Evolutionary conservation across 92 coral and sea anemone species (phyloP).

Genomic region (Epizoanthus rinbou): DNA sequence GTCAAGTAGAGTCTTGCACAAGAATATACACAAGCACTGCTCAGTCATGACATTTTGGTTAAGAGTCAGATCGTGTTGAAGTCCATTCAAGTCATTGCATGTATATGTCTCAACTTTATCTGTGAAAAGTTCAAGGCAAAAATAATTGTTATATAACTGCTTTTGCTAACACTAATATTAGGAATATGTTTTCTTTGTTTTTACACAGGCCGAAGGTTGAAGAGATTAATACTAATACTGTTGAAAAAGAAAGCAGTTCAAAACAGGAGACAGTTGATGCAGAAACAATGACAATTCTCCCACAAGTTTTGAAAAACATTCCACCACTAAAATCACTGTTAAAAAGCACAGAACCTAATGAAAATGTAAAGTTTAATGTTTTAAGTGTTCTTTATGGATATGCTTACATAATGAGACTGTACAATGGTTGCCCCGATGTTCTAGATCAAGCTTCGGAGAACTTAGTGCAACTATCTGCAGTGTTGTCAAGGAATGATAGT

Average conservation of each 20-base stretch:
- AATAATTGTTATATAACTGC: too few species aligned
- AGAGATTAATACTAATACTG: not conserved
- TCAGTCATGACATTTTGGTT: too few species aligned
- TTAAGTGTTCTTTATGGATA: conserved; percentile 84
- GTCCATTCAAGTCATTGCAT: too few species aligned
- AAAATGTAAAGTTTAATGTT: conserved; percentile 62
- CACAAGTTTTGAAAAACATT: conserved; percentile 56
- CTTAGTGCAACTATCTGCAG: conserved; percentile 71
- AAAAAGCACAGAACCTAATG: conserved; percentile 63
- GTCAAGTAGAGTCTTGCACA: too few species aligned
- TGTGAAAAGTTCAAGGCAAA: too few species aligned
- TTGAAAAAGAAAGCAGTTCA: not conserved
- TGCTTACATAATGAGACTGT: conserved; percentile 79
- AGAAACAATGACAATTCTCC: conserved; percentile 2
- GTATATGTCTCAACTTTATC: too few species aligned
- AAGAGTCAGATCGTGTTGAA: too few species aligned
- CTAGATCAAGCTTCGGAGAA: conserved; percentile 64
- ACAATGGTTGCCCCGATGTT: conserved; percentile 84
- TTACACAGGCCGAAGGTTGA: conserved; percentile 8
- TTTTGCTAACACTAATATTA: not conserved
- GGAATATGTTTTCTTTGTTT: not conserved
- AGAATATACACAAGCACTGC: too few species aligned
- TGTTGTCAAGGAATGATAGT: conserved; percentile 67
- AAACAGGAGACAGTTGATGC: conserved; percentile 1
- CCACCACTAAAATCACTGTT: conserved; percentile 47